Conservation (phyloP, 2,113 vertebrate species). For the Tyrannus savana region DNA sequence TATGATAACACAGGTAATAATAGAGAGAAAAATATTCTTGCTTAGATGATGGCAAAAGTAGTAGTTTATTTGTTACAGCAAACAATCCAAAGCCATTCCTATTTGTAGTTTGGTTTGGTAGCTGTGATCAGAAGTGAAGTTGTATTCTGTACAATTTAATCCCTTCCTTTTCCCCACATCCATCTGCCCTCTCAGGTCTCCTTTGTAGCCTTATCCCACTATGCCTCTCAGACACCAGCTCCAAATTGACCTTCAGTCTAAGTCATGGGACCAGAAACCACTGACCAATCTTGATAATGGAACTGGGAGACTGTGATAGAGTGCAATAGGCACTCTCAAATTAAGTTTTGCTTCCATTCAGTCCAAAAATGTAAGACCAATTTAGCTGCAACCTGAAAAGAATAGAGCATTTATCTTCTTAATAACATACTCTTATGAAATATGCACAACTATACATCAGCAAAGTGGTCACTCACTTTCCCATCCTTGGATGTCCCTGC, state of each 20-base stretch:
- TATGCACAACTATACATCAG: background rate
- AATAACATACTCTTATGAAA: background rate
- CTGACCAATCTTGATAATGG: background rate
- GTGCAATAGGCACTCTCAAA: background rate
- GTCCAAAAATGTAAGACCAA: background rate
- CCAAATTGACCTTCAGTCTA: background rate
- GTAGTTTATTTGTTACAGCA: background rate
- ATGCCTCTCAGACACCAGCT: background rate
- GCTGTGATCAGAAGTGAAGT: background rate
- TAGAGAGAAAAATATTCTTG: background rate
- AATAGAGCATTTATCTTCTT: background rate
- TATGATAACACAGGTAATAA: background rate
- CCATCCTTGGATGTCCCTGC: slow-evolving; percentile 96
- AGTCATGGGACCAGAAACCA: background rate
- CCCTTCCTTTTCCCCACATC: background rate
- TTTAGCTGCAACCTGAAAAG: background rate
- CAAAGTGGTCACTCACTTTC: slow-evolving; percentile 83
- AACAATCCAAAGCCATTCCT: background rate
- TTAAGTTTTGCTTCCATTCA: background rate
- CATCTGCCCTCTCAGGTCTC: background rate
- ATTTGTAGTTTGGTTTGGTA: background rate
- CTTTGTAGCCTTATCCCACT: background rate
- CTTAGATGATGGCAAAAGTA: background rate
- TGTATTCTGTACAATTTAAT: background rate
- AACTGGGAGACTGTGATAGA: background rate